Percentiles rank a stretch among this genome's conserved stretches.
Evolutionary conservation across 2,113 vertebrate genomes (phyloP).

Genomic region (Oreocharis arfaki): DNA sequence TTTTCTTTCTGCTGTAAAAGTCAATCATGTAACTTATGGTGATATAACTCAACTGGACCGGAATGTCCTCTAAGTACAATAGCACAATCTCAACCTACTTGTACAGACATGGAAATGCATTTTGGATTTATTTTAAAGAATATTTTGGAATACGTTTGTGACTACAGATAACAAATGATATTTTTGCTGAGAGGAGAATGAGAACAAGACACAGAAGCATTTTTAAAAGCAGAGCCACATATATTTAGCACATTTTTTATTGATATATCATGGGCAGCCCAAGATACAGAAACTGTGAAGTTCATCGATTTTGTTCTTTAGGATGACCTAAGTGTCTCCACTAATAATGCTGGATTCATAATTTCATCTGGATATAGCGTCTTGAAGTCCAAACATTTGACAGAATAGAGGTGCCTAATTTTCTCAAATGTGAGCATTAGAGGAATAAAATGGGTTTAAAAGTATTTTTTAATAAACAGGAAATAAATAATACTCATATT

Average conservation of each 20-base stretch:
- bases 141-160: neutral
- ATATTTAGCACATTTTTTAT: neutral
- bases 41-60: slow-evolving; percentile 52
- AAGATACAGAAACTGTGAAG: neutral
- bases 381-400: neutral
- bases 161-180: neutral
- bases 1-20: slow-evolving; percentile 87
- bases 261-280: neutral
- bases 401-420: neutral
- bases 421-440: neutral
- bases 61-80: slow-evolving; percentile 53
- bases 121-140: neutral
- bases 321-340: neutral
- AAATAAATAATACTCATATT: neutral
- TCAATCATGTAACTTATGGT: slow-evolving; percentile 80
- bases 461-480: neutral
- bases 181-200: neutral
- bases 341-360: neutral
- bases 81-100: neutral
- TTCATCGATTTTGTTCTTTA: neutral
- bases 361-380: neutral
- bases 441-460: neutral
- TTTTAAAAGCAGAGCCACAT: neutral
- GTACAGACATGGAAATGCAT: neutral
- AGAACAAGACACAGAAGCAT: neutral